These are phyloP conservation scores for Strix occidentalis DNA, from an alignment of 2,797 vertebrate genomes.

Conservation along the genomic window DNA sequence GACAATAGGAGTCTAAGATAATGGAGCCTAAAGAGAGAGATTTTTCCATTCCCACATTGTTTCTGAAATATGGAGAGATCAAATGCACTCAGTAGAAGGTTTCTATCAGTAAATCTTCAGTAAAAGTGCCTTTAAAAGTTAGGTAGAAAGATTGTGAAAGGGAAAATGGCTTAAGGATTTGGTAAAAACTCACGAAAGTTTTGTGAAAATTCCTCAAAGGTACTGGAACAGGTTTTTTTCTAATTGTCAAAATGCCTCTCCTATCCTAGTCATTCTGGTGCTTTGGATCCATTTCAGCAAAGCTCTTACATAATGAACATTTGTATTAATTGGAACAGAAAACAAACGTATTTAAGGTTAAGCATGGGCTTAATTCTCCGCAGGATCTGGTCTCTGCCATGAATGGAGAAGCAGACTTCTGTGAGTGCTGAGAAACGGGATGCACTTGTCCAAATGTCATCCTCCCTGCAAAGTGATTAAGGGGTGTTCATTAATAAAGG, in stretches of 20 bases:
- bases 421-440: neutral
- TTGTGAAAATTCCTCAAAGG: neutral
- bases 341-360: neutral
- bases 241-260: neutral
- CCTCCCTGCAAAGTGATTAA: neutral
- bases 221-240: neutral
- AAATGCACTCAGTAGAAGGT: slow-evolving; percentile 46
- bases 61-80: slow-evolving; percentile 63
- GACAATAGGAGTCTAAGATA: slow-evolving; percentile 38
- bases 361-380: neutral
- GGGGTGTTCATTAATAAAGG: neutral
- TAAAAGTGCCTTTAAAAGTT: slow-evolving; percentile 47
- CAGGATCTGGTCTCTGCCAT: neutral
- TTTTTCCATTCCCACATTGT: slow-evolving; percentile 39
- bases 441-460: neutral
- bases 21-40: slow-evolving; percentile 59
- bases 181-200: neutral
- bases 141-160: neutral
- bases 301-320: neutral
- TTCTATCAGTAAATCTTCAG: slow-evolving; percentile 46
- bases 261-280: neutral
- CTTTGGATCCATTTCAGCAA: neutral
- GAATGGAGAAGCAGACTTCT: neutral
- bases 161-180: neutral
- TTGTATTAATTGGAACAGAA: neutral